A percentile compares a stretch with the other conserved stretches of the same genome.
Conservation (phyloP, 2,888 invertebrate genomes). For the Drosophila crucigera region DNA sequence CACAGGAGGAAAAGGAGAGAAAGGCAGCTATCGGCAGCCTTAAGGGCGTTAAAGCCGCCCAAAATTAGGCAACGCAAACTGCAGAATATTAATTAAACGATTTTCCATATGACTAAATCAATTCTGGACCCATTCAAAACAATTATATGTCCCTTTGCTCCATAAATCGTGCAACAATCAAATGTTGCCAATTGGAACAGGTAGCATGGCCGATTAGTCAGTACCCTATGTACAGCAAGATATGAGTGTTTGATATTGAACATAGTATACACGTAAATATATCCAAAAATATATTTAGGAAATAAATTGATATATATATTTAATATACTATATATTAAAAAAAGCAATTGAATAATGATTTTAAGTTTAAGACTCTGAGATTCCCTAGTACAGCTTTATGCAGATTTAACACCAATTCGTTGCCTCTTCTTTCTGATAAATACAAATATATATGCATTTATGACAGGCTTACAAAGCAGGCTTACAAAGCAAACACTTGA, state of each 20-base stretch:
- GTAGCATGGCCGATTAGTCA: not conserved
- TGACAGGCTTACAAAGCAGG: not conserved
- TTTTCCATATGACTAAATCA: constrained; percentile 53
- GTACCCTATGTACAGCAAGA: constrained; percentile 2
- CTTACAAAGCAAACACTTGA: not conserved
- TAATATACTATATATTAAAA: not conserved
- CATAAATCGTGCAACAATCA: constrained; percentile 5
- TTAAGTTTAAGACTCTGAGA: not conserved
- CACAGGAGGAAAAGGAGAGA: constrained; percentile 15
- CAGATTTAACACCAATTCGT: not conserved
- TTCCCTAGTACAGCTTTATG: too few relatives aligned
- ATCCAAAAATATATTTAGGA: not conserved
- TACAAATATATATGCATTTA: not conserved
- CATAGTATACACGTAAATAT: not conserved
- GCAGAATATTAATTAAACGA: constrained; percentile 50
- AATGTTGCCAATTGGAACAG: not conserved
- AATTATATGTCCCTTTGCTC: not conserved
- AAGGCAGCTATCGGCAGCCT: constrained; percentile 8
- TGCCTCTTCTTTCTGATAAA: accelerated
- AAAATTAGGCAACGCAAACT: constrained; percentile 26
- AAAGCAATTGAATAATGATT: not conserved
- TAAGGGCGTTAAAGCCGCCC: constrained; percentile 27
- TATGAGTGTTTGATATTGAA: not conserved
- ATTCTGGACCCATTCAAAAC: constrained; percentile 14
- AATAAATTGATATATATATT: not conserved